phyloP scores from a whole-genome alignment of 2,113 vertebrate genomes.

The Phalacrocorax brasilianus region DNA sequence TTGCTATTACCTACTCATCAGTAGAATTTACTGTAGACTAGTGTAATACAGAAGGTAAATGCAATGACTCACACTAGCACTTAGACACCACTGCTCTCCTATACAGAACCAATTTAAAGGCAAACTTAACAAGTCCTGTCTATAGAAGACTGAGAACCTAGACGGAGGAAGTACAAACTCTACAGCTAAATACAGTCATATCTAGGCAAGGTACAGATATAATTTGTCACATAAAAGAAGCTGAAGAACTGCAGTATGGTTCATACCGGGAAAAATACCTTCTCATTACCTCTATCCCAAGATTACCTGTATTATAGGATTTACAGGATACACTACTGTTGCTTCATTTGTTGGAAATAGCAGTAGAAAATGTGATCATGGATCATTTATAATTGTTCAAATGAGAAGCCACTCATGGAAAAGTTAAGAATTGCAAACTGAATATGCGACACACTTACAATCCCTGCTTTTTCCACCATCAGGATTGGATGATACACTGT shows the following conservation, averaged over 20 bases:
- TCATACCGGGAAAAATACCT: neutral
- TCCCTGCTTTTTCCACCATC: neutral
- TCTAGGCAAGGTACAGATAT: neutral
- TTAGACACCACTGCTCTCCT: neutral
- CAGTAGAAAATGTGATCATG: neutral
- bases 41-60: neutral
- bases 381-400: neutral
- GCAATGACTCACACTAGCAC: neutral
- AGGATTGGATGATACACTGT: neutral
- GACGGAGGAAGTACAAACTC: neutral
- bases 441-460: neutral
- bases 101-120: neutral
- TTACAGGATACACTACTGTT: neutral
- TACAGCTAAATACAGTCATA: neutral
- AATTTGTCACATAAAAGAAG: neutral
- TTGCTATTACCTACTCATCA: neutral
- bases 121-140: neutral
- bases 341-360: neutral
- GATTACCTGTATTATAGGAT: neutral
- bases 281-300: neutral
- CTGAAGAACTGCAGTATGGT: neutral
- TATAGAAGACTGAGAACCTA: neutral
- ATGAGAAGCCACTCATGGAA: neutral
- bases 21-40: neutral
- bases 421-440: neutral